Percentiles rank a stretch among this genome's conserved stretches.
These are phyloP conservation scores for Slavum lentiscoides DNA, from an alignment of 2,888 invertebrate species.

Conservation along the genomic window DNA sequence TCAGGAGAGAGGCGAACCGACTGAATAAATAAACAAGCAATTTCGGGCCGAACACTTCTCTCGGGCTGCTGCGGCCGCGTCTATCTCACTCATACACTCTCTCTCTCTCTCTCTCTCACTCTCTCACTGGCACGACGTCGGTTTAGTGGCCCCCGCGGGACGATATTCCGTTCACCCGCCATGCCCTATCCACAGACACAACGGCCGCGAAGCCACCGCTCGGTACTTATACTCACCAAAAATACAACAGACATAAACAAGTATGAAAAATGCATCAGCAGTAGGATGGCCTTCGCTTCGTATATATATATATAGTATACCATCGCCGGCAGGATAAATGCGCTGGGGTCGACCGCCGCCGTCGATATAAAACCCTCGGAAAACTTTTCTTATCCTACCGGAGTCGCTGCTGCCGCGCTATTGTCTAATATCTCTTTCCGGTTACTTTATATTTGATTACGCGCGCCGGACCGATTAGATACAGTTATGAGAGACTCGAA, in stretches of 20 bases:
- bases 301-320: background rate
- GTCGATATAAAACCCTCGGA: slow-evolving; percentile 18
- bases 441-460: background rate
- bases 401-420: no score
- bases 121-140: slow-evolving; percentile 4
- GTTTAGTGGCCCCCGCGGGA: slow-evolving; percentile 49
- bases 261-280: slow-evolving; percentile 51
- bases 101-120: no score
- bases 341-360: background rate
- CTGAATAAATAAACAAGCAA: slow-evolving; percentile 53
- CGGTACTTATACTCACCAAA: slow-evolving; percentile 31
- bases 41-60: slow-evolving; percentile 35
- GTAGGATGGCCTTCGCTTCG: background rate
- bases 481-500: no score
- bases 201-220: background rate
- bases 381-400: slow-evolving; percentile 16
- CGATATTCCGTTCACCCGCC: background rate
- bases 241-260: slow-evolving; percentile 52
- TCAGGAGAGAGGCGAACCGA: slow-evolving; percentile 23
- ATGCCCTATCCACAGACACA: background rate
- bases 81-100: background rate
- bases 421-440: background rate
- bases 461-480: background rate
- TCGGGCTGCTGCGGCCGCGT: background rate
- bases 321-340: slow-evolving; percentile 13